phyloP scores from a whole-genome alignment of 2,888 invertebrate genomes.

The Formica aserva region DNA sequence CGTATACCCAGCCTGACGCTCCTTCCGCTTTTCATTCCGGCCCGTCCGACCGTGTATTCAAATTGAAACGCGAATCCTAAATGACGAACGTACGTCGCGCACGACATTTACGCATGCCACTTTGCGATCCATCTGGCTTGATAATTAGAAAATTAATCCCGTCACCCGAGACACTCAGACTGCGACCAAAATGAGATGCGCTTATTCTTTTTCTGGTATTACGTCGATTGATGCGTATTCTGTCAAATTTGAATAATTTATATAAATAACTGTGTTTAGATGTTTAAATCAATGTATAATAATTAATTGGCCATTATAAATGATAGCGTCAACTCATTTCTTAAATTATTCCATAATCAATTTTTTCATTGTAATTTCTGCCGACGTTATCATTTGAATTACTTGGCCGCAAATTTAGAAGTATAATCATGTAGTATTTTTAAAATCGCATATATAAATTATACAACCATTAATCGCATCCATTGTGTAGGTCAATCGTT shows the following conservation, averaged over 20 bases:
- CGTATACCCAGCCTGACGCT: slow-evolving; percentile 54
- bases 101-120: slow-evolving; percentile 54
- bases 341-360: not conserved
- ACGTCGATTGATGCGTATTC: too few relatives aligned
- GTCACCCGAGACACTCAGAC: slow-evolving; percentile 34
- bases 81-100: slow-evolving; percentile 62
- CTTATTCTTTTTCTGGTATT: not conserved
- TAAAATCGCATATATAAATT: not conserved
- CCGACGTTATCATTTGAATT: not conserved
- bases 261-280: not conserved
- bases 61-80: slow-evolving; percentile 71
- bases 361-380: not conserved
- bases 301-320: not conserved
- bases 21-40: slow-evolving; percentile 72
- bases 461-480: not conserved
- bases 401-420: not conserved
- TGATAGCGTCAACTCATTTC: not conserved
- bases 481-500: not conserved
- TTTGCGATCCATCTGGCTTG: slow-evolving; percentile 57
- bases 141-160: slow-evolving; percentile 69
- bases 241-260: not conserved
- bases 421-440: not conserved
- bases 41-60: slow-evolving; percentile 52
- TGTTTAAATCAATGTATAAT: not conserved
- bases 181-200: not conserved